Conservation (phyloP, 2,888 invertebrate species). For the Antitype chi region DNA sequence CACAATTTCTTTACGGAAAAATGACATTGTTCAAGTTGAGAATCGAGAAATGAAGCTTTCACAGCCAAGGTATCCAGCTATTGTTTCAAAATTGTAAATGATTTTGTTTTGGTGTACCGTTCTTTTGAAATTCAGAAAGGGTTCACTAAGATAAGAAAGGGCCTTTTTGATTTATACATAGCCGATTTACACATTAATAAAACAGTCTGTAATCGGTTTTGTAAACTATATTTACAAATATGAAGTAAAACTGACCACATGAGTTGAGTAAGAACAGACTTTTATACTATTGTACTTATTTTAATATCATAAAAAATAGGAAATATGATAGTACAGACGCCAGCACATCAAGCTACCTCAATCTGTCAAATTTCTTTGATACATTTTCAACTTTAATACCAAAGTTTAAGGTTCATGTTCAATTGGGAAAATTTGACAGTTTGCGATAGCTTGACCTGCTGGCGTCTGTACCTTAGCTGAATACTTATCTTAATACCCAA, state of each 20-base stretch:
- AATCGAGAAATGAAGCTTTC: conserved; percentile 12
- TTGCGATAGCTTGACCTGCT: no score
- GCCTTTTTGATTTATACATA: not conserved
- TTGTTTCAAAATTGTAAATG: conserved; percentile 12
- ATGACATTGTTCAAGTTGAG: conserved; percentile 24
- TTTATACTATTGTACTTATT: not conserved
- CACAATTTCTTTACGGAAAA: conserved; percentile 27
- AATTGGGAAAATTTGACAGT: no score
- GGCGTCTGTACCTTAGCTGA: not conserved
- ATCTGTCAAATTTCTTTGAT: no score
- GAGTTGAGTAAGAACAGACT: no score
- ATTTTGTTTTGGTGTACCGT: not conserved
- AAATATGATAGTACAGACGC: no score
- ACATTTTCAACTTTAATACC: no score
- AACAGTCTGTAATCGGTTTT: not conserved
- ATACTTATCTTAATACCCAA: not conserved
- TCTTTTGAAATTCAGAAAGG: not conserved
- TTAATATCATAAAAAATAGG: not conserved
- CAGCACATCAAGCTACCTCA: no score
- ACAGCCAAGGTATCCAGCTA: not conserved
- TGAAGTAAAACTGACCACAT: not conserved
- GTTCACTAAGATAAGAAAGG: not conserved
- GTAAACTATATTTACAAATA: not conserved
- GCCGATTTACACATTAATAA: not conserved
- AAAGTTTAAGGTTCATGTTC: no score